These are phyloP conservation scores for Chitala chitala DNA, from an alignment of 2,113 vertebrate species.

Conservation along the genomic window DNA sequence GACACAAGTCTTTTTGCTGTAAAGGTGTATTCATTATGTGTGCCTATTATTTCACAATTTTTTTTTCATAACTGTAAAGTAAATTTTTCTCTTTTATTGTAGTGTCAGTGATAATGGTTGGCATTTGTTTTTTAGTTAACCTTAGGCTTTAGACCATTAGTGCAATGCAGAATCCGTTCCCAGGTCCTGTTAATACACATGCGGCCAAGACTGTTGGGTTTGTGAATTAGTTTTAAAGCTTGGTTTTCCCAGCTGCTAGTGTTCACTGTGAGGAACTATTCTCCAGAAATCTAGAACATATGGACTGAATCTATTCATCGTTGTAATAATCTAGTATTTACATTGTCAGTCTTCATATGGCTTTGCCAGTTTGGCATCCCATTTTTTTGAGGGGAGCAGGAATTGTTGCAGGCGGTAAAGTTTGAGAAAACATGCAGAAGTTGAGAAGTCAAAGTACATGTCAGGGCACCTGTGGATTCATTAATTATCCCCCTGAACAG, in stretches of 20 bases:
- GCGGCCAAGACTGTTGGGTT: too few relatives aligned
- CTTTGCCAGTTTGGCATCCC: too few relatives aligned
- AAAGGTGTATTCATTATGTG: not conserved
- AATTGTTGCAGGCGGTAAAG: not conserved
- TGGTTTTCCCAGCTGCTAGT: too few relatives aligned
- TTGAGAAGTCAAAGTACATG: not conserved
- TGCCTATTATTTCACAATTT: not conserved
- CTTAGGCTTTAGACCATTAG: not conserved
- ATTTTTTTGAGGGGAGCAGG: not conserved
- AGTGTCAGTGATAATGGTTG: not conserved
- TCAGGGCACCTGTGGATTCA: not conserved
- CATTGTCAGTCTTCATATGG: too few relatives aligned
- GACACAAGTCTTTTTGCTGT: too few relatives aligned
- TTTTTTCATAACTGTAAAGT: not conserved
- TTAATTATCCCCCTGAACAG: not conserved
- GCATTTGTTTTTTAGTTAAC: not conserved
- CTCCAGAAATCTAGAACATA: too few relatives aligned
- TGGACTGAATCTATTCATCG: too few relatives aligned
- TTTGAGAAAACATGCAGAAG: not conserved
- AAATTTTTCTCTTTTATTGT: not conserved
- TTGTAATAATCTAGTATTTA: too few relatives aligned
- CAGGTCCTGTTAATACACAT: too few relatives aligned
- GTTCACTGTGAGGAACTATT: too few relatives aligned
- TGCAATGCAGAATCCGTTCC: too few relatives aligned
- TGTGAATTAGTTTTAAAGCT: too few relatives aligned